Conservation (phyloP, 2,888 invertebrate genomes). For the Nomada ferruginata region DNA sequence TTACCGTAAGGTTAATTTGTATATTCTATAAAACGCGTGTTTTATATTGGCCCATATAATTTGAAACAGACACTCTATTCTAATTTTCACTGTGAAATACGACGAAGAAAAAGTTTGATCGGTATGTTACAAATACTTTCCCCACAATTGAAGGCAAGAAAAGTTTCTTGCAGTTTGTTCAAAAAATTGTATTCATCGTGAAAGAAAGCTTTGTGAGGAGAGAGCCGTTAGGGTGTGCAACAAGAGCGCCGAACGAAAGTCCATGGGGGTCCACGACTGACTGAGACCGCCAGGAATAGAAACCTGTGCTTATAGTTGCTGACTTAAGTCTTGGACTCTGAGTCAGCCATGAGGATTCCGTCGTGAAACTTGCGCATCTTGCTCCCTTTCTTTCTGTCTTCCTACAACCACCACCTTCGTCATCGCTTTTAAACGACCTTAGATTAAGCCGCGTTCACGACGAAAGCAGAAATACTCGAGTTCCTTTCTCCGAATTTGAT, state of each 20-base stretch:
- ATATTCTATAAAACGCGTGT: too few species aligned
- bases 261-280: conserved; percentile 71
- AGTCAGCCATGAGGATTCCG: conserved; percentile 69
- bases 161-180: too few species aligned
- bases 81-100: too few species aligned
- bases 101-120: too few species aligned
- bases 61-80: too few species aligned
- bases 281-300: conserved; percentile 72
- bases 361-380: conserved; percentile 51
- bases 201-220: conserved; percentile 10
- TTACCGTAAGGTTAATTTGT: too few species aligned
- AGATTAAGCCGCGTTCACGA: conserved; percentile 57
- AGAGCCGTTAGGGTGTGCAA: conserved; percentile 42
- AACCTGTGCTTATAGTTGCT: conserved; percentile 67
- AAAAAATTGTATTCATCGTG: not conserved
- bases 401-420: conserved; percentile 41
- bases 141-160: too few species aligned
- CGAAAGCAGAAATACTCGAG: not conserved
- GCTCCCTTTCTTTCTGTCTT: conserved; percentile 31
- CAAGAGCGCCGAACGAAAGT: conserved; percentile 59
- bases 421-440: conserved; percentile 42
- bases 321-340: conserved; percentile 67
- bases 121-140: too few species aligned
- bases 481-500: not conserved
- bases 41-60: too few species aligned